These are phyloP conservation scores for Anorthoa munda DNA, from an alignment of 2,888 invertebrate genomes.

Conservation along the genomic window DNA sequence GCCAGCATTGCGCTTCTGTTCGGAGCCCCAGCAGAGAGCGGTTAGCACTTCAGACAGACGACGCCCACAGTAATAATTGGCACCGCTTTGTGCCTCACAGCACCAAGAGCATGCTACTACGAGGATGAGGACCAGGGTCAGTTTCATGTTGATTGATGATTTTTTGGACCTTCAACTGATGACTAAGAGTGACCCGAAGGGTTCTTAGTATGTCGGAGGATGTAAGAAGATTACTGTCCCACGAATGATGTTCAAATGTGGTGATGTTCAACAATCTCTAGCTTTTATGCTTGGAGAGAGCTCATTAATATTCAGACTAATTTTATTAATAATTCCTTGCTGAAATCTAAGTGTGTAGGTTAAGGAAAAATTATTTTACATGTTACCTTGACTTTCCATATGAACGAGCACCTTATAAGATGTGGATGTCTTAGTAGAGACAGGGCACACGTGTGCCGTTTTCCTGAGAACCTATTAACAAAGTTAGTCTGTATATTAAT, in stretches of 20 bases:
- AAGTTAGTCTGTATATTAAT: slow-evolving; percentile 44
- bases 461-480: slow-evolving; percentile 1
- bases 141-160: slow-evolving; percentile 37
- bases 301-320: slow-evolving; percentile 52
- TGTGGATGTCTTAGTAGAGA: not conserved
- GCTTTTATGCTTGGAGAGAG: slow-evolving; percentile 48
- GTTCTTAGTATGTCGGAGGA: not conserved
- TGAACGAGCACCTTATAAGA: slow-evolving; percentile 14
- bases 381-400: slow-evolving; percentile 25
- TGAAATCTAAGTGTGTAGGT: slow-evolving; percentile 23
- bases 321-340: slow-evolving; percentile 25
- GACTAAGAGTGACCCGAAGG: not conserved
- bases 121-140: slow-evolving; percentile 36
- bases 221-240: slow-evolving; percentile 6
- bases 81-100: slow-evolving; percentile 31
- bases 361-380: slow-evolving; percentile 21
- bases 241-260: slow-evolving; percentile 44
- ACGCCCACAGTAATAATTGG: slow-evolving; percentile 52
- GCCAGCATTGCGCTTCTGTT: slow-evolving; percentile 32
- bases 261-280: not conserved
- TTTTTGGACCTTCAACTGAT: slow-evolving; percentile 1
- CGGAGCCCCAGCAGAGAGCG: slow-evolving; percentile 40
- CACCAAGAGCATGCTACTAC: slow-evolving; percentile 29
- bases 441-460: no score
- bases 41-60: slow-evolving; percentile 42